A percentile compares a stretch with the other conserved stretches of the same genome.
Conservation (phyloP, 2,113 vertebrate genomes). For the Dendrocopos noguchii region DNA sequence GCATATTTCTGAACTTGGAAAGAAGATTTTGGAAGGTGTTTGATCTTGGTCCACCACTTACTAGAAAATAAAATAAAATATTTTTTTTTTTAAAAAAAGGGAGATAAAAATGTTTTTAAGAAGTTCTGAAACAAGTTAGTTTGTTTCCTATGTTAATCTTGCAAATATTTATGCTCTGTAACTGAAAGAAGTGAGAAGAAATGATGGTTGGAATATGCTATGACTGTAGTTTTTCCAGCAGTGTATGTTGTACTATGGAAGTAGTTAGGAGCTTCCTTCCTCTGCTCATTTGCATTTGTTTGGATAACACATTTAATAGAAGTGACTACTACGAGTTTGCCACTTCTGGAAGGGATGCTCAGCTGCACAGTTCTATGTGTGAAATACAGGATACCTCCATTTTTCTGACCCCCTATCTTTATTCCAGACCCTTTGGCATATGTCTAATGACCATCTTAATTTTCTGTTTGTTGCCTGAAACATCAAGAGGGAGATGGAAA, state of each 20-base stretch:
- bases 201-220: not conserved
- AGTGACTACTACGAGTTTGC: not conserved
- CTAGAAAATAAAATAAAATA: not conserved
- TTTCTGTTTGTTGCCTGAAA: slow-evolving; percentile 61
- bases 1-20: slow-evolving; percentile 4
- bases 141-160: slow-evolving; percentile 1
- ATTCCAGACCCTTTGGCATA: slow-evolving; percentile 20
- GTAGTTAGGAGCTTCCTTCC: not conserved
- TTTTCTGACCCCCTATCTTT: not conserved
- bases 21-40: not conserved
- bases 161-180: not conserved
- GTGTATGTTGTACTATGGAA: not conserved
- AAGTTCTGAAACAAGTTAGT: not conserved
- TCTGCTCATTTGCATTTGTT: not conserved
- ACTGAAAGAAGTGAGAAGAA: not conserved
- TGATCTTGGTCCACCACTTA: slow-evolving; percentile 9
- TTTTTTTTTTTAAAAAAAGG: not conserved
- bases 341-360: not conserved
- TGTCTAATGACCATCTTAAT: not conserved
- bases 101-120: not conserved
- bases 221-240: slow-evolving; percentile 1
- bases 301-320: not conserved
- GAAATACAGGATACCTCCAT: not conserved
- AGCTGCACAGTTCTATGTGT: not conserved
- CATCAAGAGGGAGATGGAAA: slow-evolving; percentile 28